phyloP scores from a whole-genome alignment of 2,797 vertebrate species.

The Dermochelys coriacea region DNA sequence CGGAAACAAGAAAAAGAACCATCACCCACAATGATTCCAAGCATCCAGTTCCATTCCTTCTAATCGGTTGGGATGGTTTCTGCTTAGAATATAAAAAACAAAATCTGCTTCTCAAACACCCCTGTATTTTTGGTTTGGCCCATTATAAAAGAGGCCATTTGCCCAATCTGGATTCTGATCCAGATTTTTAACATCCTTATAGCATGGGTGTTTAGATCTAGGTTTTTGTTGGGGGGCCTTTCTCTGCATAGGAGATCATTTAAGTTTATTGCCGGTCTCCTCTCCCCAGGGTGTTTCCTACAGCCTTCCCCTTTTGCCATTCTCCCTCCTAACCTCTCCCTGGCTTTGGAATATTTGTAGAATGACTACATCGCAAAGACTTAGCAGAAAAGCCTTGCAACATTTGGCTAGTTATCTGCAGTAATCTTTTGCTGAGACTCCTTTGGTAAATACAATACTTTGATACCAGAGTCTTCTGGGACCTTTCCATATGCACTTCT shows the following conservation, averaged over 20 bases:
- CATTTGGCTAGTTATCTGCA: constrained; percentile 65
- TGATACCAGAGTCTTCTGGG: constrained; percentile 27
- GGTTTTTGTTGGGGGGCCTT: background rate
- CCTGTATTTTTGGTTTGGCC: background rate
- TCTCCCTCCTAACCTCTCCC: constrained; percentile 29
- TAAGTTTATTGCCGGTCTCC: background rate
- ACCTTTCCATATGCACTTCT: constrained; percentile 40
- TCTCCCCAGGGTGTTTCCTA: background rate
- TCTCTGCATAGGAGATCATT: background rate
- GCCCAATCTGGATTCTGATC: background rate
- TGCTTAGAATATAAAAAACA: background rate
- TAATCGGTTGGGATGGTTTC: background rate
- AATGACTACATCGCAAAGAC: constrained; percentile 63
- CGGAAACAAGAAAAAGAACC: background rate
- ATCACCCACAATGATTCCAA: background rate
- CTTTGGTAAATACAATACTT: constrained; percentile 73
- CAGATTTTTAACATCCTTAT: background rate
- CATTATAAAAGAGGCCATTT: background rate
- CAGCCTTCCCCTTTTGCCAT: background rate
- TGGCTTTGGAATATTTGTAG: constrained; percentile 37
- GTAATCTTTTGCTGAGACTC: constrained; percentile 60
- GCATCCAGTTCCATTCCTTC: background rate
- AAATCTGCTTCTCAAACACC: background rate
- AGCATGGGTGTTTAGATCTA: background rate
- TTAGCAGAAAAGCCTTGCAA: constrained; percentile 65